These are phyloP conservation scores for Monochamus alternatus DNA, from an alignment of 2,888 invertebrate species.

Conservation along the genomic window DNA sequence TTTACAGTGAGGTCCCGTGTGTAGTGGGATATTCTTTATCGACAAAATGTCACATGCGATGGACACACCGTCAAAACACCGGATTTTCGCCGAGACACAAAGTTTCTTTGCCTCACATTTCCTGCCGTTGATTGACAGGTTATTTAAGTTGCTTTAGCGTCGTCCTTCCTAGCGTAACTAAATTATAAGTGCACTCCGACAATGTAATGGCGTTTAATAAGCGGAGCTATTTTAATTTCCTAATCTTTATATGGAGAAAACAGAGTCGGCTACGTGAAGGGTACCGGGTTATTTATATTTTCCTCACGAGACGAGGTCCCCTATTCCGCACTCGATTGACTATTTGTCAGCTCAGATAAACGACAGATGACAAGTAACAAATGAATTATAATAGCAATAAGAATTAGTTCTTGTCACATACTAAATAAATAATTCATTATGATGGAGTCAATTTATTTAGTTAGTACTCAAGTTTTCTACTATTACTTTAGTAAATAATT, in stretches of 20 bases:
- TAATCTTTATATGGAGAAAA: constrained; percentile 36
- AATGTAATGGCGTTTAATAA: constrained; percentile 48
- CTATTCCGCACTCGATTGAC: no score
- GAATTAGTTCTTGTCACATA: no score
- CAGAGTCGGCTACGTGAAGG: not conserved
- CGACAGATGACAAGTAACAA: not conserved
- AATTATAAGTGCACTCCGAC: constrained; percentile 57
- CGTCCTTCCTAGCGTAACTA: constrained; percentile 55
- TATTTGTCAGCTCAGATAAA: no score
- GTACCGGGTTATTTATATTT: not conserved
- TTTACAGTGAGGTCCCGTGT: constrained; percentile 7
- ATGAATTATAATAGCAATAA: not conserved
- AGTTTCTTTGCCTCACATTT: constrained; percentile 62
- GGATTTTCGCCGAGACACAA: constrained; percentile 60
- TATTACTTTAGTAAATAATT: no score
- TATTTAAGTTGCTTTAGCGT: constrained; percentile 65
- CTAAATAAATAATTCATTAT: no score
- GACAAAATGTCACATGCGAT: constrained; percentile 58
- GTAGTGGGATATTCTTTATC: constrained; percentile 43
- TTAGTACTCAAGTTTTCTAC: no score
- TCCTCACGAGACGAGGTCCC: no score
- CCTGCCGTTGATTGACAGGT: constrained; percentile 62
- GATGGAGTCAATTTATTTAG: no score
- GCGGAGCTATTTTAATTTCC: constrained; percentile 45
- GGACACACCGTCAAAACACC: constrained; percentile 63